These are phyloP conservation scores for Neodiprion fabricii DNA, from an alignment of 1,140 invertebrate species.

Conservation along the genomic window DNA sequence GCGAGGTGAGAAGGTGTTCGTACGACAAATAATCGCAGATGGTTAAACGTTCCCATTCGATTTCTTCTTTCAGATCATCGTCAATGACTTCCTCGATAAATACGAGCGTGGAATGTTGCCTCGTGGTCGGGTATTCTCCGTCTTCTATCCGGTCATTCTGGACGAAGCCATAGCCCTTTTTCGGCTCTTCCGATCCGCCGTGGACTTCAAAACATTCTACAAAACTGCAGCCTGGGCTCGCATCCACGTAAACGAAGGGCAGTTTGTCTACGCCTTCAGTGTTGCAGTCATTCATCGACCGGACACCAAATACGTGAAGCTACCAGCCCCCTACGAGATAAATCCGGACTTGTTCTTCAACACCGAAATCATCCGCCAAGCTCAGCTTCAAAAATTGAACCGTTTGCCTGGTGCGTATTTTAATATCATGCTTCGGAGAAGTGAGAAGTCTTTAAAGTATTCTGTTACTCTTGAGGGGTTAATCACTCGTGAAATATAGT, in stretches of 20 bases:
- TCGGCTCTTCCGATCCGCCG: constrained; percentile 67
- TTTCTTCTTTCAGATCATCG: constrained; percentile 40
- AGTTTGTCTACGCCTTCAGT: constrained; percentile 67
- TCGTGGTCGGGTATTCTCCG: constrained; percentile 64
- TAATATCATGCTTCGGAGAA: constrained; percentile 19
- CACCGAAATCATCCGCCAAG: constrained; percentile 57
- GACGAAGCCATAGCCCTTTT: constrained; percentile 64
- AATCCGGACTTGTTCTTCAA: constrained; percentile 69
- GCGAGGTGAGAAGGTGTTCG: constrained; percentile 38
- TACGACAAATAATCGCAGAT: neutral
- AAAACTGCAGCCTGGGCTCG: constrained; percentile 68
- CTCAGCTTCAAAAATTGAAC: constrained; percentile 66
- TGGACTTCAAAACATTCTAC: constrained; percentile 70
- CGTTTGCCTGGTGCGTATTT: constrained; percentile 14
- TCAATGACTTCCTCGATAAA: constrained; percentile 44
- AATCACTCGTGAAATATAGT: too few species aligned
- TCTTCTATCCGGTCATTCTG: constrained; percentile 59
- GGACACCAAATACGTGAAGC: constrained; percentile 64
- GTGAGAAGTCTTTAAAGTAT: too few species aligned
- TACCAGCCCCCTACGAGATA: constrained; percentile 70
- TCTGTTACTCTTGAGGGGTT: too few species aligned
- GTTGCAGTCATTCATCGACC: constrained; percentile 66
- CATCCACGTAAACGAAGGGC: constrained; percentile 66
- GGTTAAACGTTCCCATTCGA: neutral
- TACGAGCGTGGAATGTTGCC: constrained; percentile 58